phyloP scores from a whole-genome alignment of 2,888 invertebrate genomes.

The Drosophila barbarae region DNA sequence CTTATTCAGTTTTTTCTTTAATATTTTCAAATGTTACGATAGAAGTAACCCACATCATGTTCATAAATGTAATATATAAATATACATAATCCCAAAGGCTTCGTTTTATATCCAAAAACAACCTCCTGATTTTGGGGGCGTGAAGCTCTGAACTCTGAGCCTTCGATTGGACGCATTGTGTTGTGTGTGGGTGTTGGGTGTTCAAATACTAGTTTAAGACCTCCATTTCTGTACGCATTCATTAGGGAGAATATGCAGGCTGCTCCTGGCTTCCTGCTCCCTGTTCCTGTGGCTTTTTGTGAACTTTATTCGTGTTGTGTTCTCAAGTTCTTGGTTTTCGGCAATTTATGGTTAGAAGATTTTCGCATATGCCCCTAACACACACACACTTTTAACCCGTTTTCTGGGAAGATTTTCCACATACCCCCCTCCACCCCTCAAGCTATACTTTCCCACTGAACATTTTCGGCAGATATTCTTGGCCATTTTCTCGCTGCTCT shows the following conservation, averaged over 20 bases:
- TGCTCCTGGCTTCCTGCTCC: background rate
- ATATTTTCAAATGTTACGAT: no score
- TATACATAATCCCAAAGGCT: background rate
- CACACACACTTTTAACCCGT: conserved; percentile 12
- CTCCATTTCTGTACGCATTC: conserved; percentile 10
- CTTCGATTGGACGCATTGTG: conserved; percentile 37
- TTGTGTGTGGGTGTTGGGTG: conserved; percentile 4
- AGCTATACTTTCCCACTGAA: background rate
- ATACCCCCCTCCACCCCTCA: background rate
- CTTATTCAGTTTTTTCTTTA: no score
- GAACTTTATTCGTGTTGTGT: conserved; percentile 36
- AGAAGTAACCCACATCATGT: no score
- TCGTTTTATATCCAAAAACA: background rate
- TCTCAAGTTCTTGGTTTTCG: conserved; percentile 63
- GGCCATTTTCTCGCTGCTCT: conserved; percentile 51
- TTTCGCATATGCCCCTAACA: conserved; percentile 61
- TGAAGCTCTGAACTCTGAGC: conserved; percentile 19
- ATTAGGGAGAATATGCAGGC: conserved; percentile 5
- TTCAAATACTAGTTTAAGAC: conserved; percentile 33
- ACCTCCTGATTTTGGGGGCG: conserved; percentile 12
- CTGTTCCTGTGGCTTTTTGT: conserved; percentile 8
- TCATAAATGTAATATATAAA: no score
- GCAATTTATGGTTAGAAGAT: conserved; percentile 72
- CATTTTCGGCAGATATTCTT: conserved; percentile 65
- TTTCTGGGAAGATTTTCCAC: conserved; percentile 3